These are phyloP conservation scores for Falco columbarius DNA, from an alignment of 2,797 vertebrate species.

Conservation along the genomic window DNA sequence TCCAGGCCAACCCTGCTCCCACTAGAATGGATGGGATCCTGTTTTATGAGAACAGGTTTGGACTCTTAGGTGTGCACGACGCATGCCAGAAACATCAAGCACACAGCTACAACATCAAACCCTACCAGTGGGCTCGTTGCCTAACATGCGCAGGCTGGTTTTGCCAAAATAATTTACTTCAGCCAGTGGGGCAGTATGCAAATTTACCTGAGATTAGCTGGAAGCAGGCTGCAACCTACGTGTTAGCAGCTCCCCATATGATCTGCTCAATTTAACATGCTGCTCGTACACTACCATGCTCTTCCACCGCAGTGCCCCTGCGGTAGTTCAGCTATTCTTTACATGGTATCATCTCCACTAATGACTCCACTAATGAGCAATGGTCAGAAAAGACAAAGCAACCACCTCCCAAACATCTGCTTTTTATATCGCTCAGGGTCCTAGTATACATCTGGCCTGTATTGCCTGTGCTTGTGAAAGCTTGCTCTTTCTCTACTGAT, in stretches of 20 bases:
- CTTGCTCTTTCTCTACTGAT: background rate
- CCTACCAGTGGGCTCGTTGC: background rate
- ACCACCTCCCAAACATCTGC: background rate
- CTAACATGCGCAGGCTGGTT: background rate
- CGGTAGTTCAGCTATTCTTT: background rate
- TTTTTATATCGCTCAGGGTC: background rate
- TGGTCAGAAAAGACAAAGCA: background rate
- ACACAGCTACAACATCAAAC: background rate
- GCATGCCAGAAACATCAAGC: background rate
- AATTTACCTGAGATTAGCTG: background rate
- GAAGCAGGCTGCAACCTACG: background rate
- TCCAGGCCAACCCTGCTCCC: background rate
- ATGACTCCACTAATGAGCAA: background rate
- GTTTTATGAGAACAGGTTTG: background rate
- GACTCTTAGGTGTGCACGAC: background rate
- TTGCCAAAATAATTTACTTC: background rate
- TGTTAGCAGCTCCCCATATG: fast-evolving
- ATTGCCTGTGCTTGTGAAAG: background rate
- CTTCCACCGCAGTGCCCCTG: background rate
- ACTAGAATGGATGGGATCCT: background rate
- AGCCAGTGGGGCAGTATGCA: background rate
- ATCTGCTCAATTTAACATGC: too few relatives aligned
- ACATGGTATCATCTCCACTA: background rate
- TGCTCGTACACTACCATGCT: background rate
- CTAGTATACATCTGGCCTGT: background rate